Base-by-base conservation (phyloP, 2,888 invertebrate genomes). In the Ichneumoninae sp. region DNA sequence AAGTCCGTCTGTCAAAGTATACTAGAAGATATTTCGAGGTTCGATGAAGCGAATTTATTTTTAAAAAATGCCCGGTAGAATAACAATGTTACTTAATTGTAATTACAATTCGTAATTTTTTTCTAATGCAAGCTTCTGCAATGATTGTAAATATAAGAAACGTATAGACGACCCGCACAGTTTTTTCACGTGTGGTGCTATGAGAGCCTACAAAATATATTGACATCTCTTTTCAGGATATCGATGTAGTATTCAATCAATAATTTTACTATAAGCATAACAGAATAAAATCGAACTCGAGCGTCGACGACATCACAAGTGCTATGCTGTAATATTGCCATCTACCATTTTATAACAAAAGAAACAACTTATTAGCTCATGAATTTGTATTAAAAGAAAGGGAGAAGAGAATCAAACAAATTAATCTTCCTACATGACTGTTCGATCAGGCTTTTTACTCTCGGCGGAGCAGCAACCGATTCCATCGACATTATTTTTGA, bases 311-410 rank as follows among this genome's bases (percentile, higher is more conserved):
- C 79, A 80, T 54, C 76, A 76, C 73, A 85, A 83, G 85, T 86
- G 85, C 75, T 81, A 85, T 80, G 83, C 85, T 85, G 82, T 69
- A 83, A 87, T 73, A 82, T 87, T 87, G 86, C 85, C 86, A 87
- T 85, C 69, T 81, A 86, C 77, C 81, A 81, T 83, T 81, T 78
- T 83, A 85, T 73, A 73, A 75, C 54, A 68, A 66, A 65, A 65
- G 16, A 57, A 71, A 71, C 63, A 63, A 63, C 33, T 63, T 33
- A 63, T 63, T 30, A 33, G 63, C 63, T 63, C n/a, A 16, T 63
- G 30, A 63, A 63, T 30, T 63, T 63, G 63, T 33, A 63, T 47
- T 63, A 63, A 70, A 63, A 36, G 7, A 63, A 33, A 10, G 54
- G 44, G 69, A 16, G 44, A 52, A 52, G 50, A 65, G 44, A 73